A percentile compares a stretch with the other conserved stretches of the same genome.
Evolutionary conservation across 2,797 vertebrate genomes (phyloP).

Genomic region (Denticeps clupeoides): DNA sequence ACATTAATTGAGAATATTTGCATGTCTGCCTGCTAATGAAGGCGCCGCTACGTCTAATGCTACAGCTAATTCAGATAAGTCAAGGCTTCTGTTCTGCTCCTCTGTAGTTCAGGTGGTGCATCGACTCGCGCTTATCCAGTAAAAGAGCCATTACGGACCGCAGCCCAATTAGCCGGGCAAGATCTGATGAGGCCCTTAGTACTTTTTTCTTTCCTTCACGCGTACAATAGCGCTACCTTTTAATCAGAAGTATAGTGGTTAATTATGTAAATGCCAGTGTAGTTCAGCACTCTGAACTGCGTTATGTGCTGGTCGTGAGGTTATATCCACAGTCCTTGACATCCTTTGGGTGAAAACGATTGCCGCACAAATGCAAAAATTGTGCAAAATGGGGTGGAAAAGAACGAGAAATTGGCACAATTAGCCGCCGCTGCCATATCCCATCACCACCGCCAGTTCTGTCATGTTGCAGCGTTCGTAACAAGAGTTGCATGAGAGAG

Average conservation of each 20-base stretch:
- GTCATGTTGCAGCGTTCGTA: constrained; percentile 29
- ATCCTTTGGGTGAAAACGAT: too few species aligned
- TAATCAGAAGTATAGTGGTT: constrained; percentile 84
- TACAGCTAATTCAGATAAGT: constrained; percentile 49
- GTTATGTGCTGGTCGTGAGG: constrained; percentile 1
- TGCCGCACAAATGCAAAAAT: constrained; percentile 5
- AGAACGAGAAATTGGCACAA: constrained; percentile 37
- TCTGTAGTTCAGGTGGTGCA: constrained; percentile 55
- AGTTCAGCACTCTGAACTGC: constrained; percentile 23
- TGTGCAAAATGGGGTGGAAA: constrained; percentile 25
- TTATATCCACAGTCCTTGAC: neutral
- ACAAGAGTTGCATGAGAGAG: constrained; percentile 41
- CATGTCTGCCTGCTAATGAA: constrained; percentile 31
- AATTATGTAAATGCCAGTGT: constrained; percentile 63
- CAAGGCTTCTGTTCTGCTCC: constrained; percentile 52
- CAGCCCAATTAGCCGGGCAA: constrained; percentile 65
- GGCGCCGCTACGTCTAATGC: constrained; percentile 32
- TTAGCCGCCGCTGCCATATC: constrained; percentile 45
- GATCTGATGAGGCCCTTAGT: constrained; percentile 53
- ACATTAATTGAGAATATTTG: constrained; percentile 36
- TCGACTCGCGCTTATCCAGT: constrained; percentile 55
- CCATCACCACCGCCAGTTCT: constrained; percentile 42
- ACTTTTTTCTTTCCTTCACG: constrained; percentile 61
- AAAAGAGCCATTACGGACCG: constrained; percentile 64
- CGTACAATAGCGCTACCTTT: constrained; percentile 66